Conservation (phyloP, 2,888 invertebrate genomes). For the Conomelus anceps region DNA sequence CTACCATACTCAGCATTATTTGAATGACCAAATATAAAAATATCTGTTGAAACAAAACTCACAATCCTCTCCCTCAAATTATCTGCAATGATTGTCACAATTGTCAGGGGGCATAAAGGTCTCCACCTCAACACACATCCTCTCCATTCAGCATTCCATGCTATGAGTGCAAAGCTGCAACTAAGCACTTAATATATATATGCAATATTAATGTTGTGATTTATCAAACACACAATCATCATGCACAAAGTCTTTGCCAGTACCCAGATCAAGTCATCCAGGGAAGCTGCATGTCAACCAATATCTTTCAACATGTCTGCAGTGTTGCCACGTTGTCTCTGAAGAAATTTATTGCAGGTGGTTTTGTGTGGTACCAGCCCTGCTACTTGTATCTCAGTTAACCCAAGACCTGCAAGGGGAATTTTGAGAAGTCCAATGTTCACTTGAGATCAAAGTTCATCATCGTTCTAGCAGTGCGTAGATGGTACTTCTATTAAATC, state of each 20-base stretch:
- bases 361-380: not conserved
- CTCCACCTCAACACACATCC: too few species aligned
- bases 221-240: not conserved
- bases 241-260: not conserved
- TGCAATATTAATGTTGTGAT: not conserved
- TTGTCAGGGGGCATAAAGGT: too few species aligned
- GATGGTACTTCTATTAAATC: not conserved
- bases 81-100: too few species aligned
- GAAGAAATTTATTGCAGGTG: slow-evolving; percentile 10
- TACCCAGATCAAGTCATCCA: not conserved
- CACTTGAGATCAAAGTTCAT: not conserved
- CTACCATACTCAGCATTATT: too few species aligned
- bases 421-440: not conserved
- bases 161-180: too few species aligned
- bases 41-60: too few species aligned
- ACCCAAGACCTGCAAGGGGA: not conserved
- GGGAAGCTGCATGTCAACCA: not conserved
- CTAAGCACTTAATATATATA: not conserved
- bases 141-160: too few species aligned
- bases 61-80: too few species aligned
- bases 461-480: not conserved
- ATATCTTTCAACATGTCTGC: not conserved
- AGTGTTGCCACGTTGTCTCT: not conserved
- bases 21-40: too few species aligned
- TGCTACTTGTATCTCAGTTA: not conserved